A percentile compares a stretch with the other conserved stretches of the same genome.
phyloP scores from a whole-genome alignment of 2,113 vertebrate genomes.

The Dicerorhinus sumatrensis region DNA sequence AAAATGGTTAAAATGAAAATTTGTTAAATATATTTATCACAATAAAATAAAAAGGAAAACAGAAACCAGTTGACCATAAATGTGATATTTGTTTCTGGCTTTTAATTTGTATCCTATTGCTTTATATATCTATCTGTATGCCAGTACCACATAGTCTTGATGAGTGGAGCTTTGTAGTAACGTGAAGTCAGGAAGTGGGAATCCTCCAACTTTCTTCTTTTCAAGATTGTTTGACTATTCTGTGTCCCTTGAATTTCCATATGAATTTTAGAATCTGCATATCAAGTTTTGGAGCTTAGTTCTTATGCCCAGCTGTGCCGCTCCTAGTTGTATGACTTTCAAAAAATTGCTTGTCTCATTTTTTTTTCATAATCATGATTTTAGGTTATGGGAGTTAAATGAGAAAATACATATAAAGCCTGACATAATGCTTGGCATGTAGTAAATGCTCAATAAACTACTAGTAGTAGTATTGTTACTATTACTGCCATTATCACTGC shows the following conservation, averaged over 20 bases:
- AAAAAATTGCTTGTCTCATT: background rate
- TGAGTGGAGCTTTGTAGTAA: background rate
- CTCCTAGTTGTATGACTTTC: background rate
- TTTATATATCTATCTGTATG: background rate
- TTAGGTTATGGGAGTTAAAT: background rate
- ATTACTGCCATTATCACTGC: background rate
- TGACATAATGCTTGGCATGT: background rate
- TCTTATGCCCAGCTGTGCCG: background rate
- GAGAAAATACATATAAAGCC: background rate
- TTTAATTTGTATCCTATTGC: background rate
- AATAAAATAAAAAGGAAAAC: background rate
- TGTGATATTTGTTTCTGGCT: background rate
- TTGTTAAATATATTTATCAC: background rate
- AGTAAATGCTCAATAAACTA: background rate
- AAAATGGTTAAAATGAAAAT: constrained; percentile 1
- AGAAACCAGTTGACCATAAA: background rate
- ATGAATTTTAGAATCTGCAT: background rate
- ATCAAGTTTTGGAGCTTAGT: background rate
- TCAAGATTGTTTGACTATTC: background rate
- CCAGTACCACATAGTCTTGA: background rate
- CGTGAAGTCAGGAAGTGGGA: background rate
- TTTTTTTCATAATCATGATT: background rate
- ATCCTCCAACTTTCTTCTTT: background rate
- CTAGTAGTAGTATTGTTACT: background rate
- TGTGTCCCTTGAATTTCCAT: background rate